Percentiles rank a stretch among this genome's conserved stretches.
phyloP scores from a whole-genome alignment of 2,113 vertebrate species.

The Rhizomys pruinosus region DNA sequence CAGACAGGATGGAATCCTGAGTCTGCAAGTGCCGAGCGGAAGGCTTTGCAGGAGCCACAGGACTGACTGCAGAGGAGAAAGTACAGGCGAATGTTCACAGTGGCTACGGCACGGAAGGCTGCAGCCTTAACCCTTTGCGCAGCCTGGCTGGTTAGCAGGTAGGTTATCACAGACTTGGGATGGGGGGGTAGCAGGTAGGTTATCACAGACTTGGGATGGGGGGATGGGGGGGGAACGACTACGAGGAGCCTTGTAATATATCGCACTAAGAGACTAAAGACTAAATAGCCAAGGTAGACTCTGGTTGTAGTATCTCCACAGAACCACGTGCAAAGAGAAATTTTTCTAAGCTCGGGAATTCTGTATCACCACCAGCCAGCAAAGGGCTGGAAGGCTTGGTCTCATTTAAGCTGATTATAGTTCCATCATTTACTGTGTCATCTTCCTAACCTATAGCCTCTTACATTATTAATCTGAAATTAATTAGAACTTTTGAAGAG shows the following conservation, averaged over 20 bases:
- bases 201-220: not conserved
- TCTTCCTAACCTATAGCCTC: slow-evolving; percentile 7
- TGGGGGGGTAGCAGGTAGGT: not conserved
- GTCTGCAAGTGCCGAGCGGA: slow-evolving; percentile 15
- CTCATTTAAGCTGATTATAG: slow-evolving; percentile 29
- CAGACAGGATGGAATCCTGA: slow-evolving; percentile 9
- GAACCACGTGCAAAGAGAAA: slow-evolving; percentile 19
- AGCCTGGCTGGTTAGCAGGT: slow-evolving; percentile 10
- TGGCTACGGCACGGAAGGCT: not conserved
- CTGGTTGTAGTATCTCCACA: not conserved
- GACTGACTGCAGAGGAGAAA: slow-evolving; percentile 55
- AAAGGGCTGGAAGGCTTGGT: slow-evolving; percentile 16
- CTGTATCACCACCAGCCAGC: not conserved
- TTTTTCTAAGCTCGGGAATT: slow-evolving; percentile 35
- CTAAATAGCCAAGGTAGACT: not conserved
- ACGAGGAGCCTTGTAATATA: not conserved
- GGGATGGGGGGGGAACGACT: not conserved
- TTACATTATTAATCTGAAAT: slow-evolving; percentile 58
- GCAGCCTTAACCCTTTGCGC: slow-evolving; percentile 52
- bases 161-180: not conserved
- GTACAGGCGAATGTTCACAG: not conserved
- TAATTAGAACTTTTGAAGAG: slow-evolving; percentile 55
- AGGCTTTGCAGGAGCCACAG: slow-evolving; percentile 23
- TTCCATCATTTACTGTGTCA: slow-evolving; percentile 52
- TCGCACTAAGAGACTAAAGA: not conserved